Percentiles rank a stretch among this genome's conserved stretches.
Conservation (phyloP, 2,797 vertebrate genomes). For the Apogon talboti region DNA sequence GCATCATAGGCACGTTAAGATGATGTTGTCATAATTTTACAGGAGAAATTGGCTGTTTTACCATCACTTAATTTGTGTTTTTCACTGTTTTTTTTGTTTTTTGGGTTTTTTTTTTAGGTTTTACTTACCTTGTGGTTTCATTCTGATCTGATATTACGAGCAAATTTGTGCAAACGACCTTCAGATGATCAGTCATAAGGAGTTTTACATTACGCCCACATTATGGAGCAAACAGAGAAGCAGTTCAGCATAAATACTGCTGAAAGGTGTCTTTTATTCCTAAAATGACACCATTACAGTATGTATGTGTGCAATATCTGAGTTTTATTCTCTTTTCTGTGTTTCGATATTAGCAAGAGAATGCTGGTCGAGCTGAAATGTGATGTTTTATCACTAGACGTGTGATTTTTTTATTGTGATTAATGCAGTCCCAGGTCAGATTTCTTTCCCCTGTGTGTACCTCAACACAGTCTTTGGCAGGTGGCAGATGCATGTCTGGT, state of each 20-base stretch:
- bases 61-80: no score
- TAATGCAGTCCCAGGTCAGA: not conserved
- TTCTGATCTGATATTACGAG: not conserved
- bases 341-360: slow-evolving; percentile 9
- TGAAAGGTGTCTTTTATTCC: not conserved
- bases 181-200: not conserved
- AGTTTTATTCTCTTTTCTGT: not conserved
- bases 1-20: not conserved
- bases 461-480: slow-evolving; percentile 20
- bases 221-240: not conserved
- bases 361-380: not conserved
- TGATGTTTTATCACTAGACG: not conserved
- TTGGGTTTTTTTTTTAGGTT: not conserved
- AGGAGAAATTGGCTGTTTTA: not conserved
- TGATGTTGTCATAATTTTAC: not conserved
- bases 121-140: not conserved
- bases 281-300: slow-evolving; percentile 20
- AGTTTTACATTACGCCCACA: not conserved
- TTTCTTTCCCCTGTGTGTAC: slow-evolving; percentile 3
- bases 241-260: not conserved
- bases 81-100: not conserved
- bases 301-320: not conserved
- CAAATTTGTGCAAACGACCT: not conserved
- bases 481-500: slow-evolving; percentile 42
- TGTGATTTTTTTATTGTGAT: not conserved